Percentiles rank a stretch among this genome's conserved stretches.
Evolutionary conservation across 2,113 vertebrate species (phyloP).

Genomic region (Aegithalos caudatus): DNA sequence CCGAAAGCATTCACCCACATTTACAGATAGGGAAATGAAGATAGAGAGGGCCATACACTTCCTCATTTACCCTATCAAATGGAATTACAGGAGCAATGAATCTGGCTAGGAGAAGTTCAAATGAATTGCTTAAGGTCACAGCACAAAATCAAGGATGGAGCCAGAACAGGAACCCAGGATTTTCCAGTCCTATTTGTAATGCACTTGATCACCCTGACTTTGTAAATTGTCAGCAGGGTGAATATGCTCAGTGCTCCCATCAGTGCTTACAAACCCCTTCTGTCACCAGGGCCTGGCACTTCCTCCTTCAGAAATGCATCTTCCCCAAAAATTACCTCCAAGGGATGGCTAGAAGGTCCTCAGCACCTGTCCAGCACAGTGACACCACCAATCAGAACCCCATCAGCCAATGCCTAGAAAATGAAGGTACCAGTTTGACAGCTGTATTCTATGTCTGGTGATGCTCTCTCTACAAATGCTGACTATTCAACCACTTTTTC

Average conservation of each 20-base stretch:
- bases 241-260: not conserved
- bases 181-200: conserved; percentile 16
- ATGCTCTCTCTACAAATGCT: conserved; percentile 66
- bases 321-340: not conserved
- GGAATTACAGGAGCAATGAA: conserved; percentile 16
- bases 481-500: conserved; percentile 77
- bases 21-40: conserved; percentile 43
- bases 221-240: not conserved
- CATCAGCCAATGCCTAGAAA: not conserved
- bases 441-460: conserved; percentile 64
- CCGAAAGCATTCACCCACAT: not conserved
- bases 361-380: not conserved
- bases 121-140: conserved; percentile 39
- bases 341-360: not conserved
- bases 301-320: not conserved
- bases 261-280: not conserved
- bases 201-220: not conserved
- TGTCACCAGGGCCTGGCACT: not conserved
- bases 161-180: not conserved
- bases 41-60: conserved; percentile 14
- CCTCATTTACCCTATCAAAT: conserved; percentile 23
- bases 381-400: not conserved
- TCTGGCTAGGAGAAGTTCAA: conserved; percentile 2
- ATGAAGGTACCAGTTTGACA: conserved; percentile 42
- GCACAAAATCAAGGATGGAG: not conserved